Percentiles rank a stretch among this genome's conserved stretches.
phyloP scores from a whole-genome alignment of 2,797 vertebrate genomes.

The Molossus molossus region DNA sequence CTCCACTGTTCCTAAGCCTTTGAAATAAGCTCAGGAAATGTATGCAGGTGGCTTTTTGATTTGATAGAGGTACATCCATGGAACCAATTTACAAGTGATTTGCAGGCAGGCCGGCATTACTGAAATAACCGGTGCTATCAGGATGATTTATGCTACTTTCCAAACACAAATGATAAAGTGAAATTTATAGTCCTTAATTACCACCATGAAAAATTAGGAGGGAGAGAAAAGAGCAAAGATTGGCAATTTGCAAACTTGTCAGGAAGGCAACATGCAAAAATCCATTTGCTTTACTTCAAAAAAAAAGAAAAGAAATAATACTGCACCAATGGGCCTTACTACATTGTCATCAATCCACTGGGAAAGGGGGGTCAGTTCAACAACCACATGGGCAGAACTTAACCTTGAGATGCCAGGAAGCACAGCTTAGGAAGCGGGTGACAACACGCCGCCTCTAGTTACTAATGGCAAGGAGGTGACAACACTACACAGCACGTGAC shows the following conservation, averaged over 20 bases:
- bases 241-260: conserved; percentile 84
- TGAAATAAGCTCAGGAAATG: conserved; percentile 72
- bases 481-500: neutral
- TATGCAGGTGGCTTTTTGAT: conserved; percentile 85
- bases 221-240: conserved; percentile 79
- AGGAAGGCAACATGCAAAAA: conserved; percentile 79
- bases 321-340: conserved; percentile 42
- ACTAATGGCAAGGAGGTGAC: neutral
- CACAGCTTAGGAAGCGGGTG: neutral
- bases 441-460: neutral
- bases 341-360: conserved; percentile 60
- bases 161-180: conserved; percentile 86
- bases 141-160: conserved; percentile 84
- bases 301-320: neutral
- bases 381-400: conserved; percentile 65
- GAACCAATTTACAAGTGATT: conserved; percentile 86
- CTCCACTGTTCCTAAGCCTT: conserved; percentile 51
- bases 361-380: neutral
- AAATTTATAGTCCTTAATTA: conserved; percentile 86
- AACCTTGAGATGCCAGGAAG: conserved; percentile 50
- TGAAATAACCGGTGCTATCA: conserved; percentile 87
- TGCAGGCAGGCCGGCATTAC: conserved; percentile 81
- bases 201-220: conserved; percentile 76
- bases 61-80: conserved; percentile 85
- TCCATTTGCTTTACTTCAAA: conserved; percentile 65